Percentiles rank a stretch among this genome's conserved stretches.
Conservation (phyloP, 2,113 vertebrate species). For the Hippopotamus amphibius region DNA sequence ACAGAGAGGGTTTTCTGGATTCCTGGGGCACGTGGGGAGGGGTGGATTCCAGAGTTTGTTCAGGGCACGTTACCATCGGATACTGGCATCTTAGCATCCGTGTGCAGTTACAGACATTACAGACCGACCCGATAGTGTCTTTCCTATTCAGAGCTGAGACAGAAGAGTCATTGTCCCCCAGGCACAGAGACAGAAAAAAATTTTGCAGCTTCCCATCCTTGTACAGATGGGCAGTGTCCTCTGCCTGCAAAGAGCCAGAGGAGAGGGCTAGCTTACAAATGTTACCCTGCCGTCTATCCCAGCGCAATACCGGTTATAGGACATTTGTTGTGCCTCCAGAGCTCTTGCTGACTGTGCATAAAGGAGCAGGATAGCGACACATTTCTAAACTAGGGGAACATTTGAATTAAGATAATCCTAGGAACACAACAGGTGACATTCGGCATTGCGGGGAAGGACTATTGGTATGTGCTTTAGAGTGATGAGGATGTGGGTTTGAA, state of each 20-base stretch:
- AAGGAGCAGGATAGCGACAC: not conserved
- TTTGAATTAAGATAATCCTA: conserved; percentile 42
- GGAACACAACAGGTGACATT: not conserved
- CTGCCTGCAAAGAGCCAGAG: not conserved
- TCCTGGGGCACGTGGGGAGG: not conserved
- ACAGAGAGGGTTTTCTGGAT: not conserved
- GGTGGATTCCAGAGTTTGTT: conserved; percentile 7
- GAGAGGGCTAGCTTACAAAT: not conserved
- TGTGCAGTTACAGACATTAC: not conserved
- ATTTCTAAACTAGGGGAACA: not conserved
- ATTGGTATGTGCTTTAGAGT: not conserved
- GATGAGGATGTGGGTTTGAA: not conserved
- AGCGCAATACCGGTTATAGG: not conserved
- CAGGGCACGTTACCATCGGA: not conserved
- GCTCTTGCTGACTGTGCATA: not conserved
- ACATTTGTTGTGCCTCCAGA: not conserved
- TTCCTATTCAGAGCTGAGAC: not conserved
- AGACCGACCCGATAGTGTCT: not conserved
- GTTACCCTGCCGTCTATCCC: not conserved
- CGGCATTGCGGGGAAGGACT: not conserved
- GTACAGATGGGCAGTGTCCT: not conserved
- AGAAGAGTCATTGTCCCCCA: not conserved
- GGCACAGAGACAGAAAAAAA: not conserved
- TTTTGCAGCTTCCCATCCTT: not conserved
- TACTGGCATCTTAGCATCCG: not conserved